A percentile compares a stretch with the other conserved stretches of the same genome.
phyloP scores from a whole-genome alignment of 2,888 invertebrate genomes.

The Vannuccia rotundouncinata region DNA sequence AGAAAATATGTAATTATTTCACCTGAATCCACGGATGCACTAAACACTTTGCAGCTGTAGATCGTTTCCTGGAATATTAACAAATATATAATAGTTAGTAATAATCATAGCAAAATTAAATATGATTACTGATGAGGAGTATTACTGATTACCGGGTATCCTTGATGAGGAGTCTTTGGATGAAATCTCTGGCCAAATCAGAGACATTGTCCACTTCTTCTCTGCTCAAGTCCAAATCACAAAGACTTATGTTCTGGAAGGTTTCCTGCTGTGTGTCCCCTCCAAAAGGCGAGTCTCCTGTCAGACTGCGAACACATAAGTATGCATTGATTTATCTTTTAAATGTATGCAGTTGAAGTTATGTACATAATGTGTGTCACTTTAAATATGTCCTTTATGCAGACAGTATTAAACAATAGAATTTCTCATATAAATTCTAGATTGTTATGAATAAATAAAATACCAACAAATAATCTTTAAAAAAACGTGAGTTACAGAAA shows the following conservation, averaged over 20 bases:
- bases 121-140: neutral
- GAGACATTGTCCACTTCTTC: slow-evolving; percentile 33
- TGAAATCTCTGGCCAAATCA: slow-evolving; percentile 34
- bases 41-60: slow-evolving; percentile 62
- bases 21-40: slow-evolving; percentile 64
- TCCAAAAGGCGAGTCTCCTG: slow-evolving; percentile 33
- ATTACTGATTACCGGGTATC: slow-evolving; percentile 11
- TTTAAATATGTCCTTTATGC: no score
- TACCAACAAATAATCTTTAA: no score
- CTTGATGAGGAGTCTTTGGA: neutral
- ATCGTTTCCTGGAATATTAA: slow-evolving; percentile 61
- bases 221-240: slow-evolving; percentile 20
- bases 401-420: no score
- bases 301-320: slow-evolving; percentile 8
- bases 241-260: slow-evolving; percentile 32
- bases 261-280: slow-evolving; percentile 32
- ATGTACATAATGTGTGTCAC: no score
- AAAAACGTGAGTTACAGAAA: no score
- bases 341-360: no score
- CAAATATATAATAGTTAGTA: no score
- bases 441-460: no score
- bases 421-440: no score
- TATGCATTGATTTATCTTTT: no score
- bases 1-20: slow-evolving; percentile 39
- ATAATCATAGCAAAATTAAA: slow-evolving; percentile 4